A percentile compares a stretch with the other conserved stretches of the same genome.
These are phyloP conservation scores for Labeo catla DNA, from an alignment of 2,113 vertebrate species.

Conservation along the genomic window DNA sequence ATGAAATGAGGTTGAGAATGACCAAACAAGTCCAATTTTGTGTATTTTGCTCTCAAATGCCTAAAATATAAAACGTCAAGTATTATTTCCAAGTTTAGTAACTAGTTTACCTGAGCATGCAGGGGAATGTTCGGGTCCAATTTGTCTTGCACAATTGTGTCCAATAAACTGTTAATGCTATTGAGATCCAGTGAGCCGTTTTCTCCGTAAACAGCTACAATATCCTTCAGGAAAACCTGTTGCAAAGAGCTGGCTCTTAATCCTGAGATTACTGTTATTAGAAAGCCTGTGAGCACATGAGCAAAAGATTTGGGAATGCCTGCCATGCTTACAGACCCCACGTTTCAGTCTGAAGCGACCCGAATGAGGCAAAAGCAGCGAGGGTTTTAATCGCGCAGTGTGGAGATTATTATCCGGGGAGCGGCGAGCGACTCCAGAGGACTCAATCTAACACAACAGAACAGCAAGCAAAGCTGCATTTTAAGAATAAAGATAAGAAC, in stretches of 20 bases:
- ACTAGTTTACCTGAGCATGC: constrained; percentile 45
- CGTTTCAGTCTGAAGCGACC: neutral
- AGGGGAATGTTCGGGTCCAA: neutral
- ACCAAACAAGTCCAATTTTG: neutral
- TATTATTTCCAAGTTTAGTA: too few relatives aligned
- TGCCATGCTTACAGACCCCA: constrained; percentile 34
- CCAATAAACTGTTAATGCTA: constrained; percentile 46
- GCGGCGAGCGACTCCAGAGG: too few relatives aligned
- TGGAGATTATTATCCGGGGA: neutral
- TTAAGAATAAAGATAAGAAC: neutral
- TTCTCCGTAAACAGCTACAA: constrained; percentile 48
- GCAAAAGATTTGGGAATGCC: neutral
- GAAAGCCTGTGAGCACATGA: constrained; percentile 4
- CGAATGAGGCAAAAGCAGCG: neutral
- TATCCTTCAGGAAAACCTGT: constrained; percentile 46
- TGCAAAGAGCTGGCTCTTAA: constrained; percentile 17
- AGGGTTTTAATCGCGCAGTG: neutral
- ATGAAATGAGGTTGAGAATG: neutral
- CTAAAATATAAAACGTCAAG: neutral
- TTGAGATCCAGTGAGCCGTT: constrained; percentile 50
- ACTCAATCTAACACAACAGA: neutral
- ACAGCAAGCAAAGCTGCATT: neutral
- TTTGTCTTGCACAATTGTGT: constrained; percentile 2
- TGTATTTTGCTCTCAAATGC: neutral
- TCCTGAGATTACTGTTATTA: constrained; percentile 1